Conservation (phyloP, 2,888 invertebrate species). For the Strigamia crassipes region DNA sequence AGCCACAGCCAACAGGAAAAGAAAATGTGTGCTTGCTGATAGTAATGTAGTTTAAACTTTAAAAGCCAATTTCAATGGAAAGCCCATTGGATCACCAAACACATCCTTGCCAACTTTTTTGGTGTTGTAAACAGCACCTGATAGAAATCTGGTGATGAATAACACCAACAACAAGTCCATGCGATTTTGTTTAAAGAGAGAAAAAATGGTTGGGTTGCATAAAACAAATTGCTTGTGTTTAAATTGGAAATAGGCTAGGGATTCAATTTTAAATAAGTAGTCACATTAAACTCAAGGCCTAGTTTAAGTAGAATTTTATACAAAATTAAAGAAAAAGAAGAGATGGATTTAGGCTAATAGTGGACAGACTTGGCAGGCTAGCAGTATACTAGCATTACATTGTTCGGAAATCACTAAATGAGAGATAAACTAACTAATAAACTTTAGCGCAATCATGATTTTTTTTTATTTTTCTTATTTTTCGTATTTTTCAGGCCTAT, state of each 20-base stretch:
- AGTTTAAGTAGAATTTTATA: background rate
- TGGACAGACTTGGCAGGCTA: no score
- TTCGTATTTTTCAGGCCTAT: no score
- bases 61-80: background rate
- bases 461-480: no score
- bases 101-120: background rate
- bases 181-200: no score
- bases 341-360: no score
- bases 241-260: background rate
- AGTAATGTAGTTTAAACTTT: background rate
- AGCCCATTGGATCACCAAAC: background rate
- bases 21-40: slow-evolving; percentile 12
- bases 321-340: background rate
- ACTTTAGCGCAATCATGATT: no score
- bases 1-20: background rate
- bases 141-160: background rate
- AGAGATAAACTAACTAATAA: no score
- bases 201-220: background rate
- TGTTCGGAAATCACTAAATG: no score
- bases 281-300: background rate
- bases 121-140: background rate
- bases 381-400: no score
- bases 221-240: background rate
- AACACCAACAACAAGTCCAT: background rate
- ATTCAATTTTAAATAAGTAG: background rate